A percentile compares a stretch with the other conserved stretches of the same genome.
Conservation (phyloP, 2,888 invertebrate species). For the Craniophora ligustri region DNA sequence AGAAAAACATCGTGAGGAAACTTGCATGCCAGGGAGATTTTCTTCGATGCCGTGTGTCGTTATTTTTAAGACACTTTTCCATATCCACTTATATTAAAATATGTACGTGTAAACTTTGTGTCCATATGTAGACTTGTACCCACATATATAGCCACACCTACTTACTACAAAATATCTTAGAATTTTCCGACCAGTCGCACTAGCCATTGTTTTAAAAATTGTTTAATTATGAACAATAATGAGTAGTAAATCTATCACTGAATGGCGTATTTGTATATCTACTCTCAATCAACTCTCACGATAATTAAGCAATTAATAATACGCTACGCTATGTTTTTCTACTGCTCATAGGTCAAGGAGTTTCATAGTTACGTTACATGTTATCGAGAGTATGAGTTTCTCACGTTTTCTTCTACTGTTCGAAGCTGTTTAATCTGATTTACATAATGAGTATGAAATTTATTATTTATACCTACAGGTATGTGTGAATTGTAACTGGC, state of each 20-base stretch:
- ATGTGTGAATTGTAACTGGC: not conserved
- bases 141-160: too few relatives aligned
- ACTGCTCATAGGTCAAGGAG: conserved; percentile 23
- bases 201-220: conserved; percentile 34
- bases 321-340: conserved; percentile 22
- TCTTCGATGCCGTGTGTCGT: too few relatives aligned
- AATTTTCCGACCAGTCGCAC: conserved; percentile 3
- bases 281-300: conserved; percentile 37
- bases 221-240: conserved; percentile 27
- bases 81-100: too few relatives aligned
- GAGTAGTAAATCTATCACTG: conserved; percentile 4
- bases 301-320: conserved; percentile 24
- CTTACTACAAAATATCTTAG: conserved; percentile 1
- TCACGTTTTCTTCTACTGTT: conserved; percentile 38
- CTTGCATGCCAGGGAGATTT: too few relatives aligned
- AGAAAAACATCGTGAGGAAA: too few relatives aligned
- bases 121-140: too few relatives aligned
- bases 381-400: conserved; percentile 20
- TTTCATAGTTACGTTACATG: conserved; percentile 16
- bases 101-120: too few relatives aligned
- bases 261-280: conserved; percentile 11
- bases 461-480: not conserved
- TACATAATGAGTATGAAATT: not conserved
- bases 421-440: conserved; percentile 1
- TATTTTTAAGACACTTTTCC: too few relatives aligned